phyloP scores from a whole-genome alignment of 2,797 vertebrate species.

The Onychomys torridus region DNA sequence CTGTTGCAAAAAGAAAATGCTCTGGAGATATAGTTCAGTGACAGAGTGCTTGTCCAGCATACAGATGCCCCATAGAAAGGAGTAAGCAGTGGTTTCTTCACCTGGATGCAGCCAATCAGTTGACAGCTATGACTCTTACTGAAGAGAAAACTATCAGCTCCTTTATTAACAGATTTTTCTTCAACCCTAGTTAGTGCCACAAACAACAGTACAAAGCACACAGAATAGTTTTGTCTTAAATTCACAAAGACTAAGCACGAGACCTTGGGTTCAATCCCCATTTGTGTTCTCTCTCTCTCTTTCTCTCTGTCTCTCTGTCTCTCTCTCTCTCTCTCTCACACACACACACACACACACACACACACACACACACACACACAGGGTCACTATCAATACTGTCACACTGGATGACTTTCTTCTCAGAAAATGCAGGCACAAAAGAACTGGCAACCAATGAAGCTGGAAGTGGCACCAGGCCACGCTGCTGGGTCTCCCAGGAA shows the following conservation, averaged over 20 bases:
- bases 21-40: not conserved
- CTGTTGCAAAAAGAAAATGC: not conserved
- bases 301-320: too few relatives aligned
- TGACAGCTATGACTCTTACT: not conserved
- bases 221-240: not conserved
- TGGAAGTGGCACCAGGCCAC: not conserved
- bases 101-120: not conserved
- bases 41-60: not conserved
- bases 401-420: not conserved
- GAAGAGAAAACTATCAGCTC: not conserved
- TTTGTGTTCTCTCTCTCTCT: not conserved
- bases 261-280: not conserved
- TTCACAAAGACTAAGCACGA: not conserved
- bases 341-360: too few relatives aligned
- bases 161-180: not conserved
- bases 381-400: not conserved
- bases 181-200: not conserved
- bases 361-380: not conserved
- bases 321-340: too few relatives aligned
- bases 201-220: not conserved
- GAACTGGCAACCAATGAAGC: constrained; percentile 21
- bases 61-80: not conserved
- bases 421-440: not conserved
- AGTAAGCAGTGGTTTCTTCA: not conserved
- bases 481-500: not conserved